Base-by-base conservation (phyloP, 2,113 vertebrate genomes). In the Jaculus jaculus region DNA sequence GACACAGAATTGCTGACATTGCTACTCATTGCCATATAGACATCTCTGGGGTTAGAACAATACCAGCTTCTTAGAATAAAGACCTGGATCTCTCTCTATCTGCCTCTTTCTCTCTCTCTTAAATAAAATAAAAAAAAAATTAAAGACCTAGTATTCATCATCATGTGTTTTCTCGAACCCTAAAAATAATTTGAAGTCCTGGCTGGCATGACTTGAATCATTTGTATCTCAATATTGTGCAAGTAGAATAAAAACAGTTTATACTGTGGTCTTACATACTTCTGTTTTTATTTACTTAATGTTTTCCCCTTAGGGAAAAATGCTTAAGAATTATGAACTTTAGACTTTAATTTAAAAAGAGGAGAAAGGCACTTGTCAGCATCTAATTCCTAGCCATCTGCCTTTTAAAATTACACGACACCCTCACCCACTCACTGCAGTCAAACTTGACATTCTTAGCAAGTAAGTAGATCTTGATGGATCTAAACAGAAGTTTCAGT, bases 361-460 rank as follows among this genome's bases (percentile, higher is more conserved):
- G 95, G 89, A 89, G 32, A 63, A 95, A 92, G 60, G 69, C 69
- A 95, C 63, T 94, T 87, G 58, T 82, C 80, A 96, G 68, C 65
- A 89, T 94, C 82, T 84, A 90, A 95, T 93, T 92, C 68, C 73
- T 87, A 89, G 87, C 95, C 90, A 94, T 87, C 84, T 96, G 94
- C 71, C 93, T 95, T 94, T 95, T 74, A 85, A 94, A 96, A 24
- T 84, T 26, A 92, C 68, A 84, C 34, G 63, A 78, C 47, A 72
- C 16, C 23, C 60, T 72, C 63, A 84, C 80, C 69, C 75, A 66
- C 92, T 89, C 91, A 87, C 58, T 87, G 39, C 78, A 39, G 65
- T 80, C 77, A 83, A 82, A 90, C 71, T 95, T 91, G 79, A 90
- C 82, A 92, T 90, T 91, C 94, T 90, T 68, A 93, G 90, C 94